phyloP scores from a whole-genome alignment of 2,888 invertebrate species.

The Gisinianus flammeolus region DNA sequence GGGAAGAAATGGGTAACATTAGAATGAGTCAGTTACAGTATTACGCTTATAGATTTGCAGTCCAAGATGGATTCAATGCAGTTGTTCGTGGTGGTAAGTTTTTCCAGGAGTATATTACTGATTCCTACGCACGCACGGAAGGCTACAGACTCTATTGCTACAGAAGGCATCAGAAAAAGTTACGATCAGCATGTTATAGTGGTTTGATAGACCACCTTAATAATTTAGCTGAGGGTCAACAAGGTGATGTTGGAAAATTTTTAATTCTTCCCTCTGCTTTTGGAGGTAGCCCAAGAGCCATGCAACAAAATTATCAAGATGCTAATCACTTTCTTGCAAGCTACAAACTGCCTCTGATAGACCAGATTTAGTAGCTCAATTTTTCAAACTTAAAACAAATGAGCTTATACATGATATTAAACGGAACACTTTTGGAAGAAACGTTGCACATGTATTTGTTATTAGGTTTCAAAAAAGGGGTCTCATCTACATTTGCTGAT shows the following conservation, averaged over 20 bases:
- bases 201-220: conserved; percentile 52
- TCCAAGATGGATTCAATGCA: conserved; percentile 50
- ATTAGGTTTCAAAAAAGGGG: conserved; percentile 51
- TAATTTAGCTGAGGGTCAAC: conserved; percentile 17
- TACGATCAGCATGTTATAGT: conserved; percentile 56
- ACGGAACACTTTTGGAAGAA: conserved; percentile 50
- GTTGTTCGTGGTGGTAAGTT: conserved; percentile 53
- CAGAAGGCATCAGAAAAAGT: conserved; percentile 54
- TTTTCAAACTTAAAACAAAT: conserved; percentile 48
- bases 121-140: conserved; percentile 58
- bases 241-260: conserved; percentile 12
- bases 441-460: conserved; percentile 43
- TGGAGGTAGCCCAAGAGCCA: background rate
- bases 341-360: conserved; percentile 7
- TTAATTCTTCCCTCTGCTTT: conserved; percentile 37
- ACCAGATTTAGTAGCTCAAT: background rate
- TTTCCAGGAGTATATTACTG: conserved; percentile 59
- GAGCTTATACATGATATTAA: conserved; percentile 56
- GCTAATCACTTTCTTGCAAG: conserved; percentile 45
- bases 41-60: background rate
- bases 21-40: conserved; percentile 5
- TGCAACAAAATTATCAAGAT: conserved; percentile 4
- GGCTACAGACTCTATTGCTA: conserved; percentile 53
- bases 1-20: background rate
- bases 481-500: conserved; percentile 3